These are phyloP conservation scores for Babylonia areolata DNA, from an alignment of 1,140 invertebrate species.

Conservation along the genomic window DNA sequence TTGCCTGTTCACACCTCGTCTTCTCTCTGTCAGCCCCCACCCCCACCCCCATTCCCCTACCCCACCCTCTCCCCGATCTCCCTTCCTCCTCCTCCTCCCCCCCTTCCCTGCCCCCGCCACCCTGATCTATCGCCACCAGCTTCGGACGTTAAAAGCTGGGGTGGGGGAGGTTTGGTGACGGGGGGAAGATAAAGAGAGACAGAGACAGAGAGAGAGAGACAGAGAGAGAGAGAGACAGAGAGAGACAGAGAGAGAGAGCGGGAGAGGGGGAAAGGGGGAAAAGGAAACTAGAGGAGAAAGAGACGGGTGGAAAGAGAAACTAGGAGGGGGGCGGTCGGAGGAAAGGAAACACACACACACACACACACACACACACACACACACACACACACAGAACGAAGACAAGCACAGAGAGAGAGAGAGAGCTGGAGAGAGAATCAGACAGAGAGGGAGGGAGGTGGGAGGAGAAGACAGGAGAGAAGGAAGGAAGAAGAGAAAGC, in stretches of 20 bases:
- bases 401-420: neutral
- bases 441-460: too few species aligned
- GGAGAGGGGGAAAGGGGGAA: neutral
- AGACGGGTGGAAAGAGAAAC: neutral
- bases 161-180: neutral
- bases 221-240: neutral
- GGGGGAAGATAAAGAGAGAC: neutral
- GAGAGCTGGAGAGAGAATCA: too few species aligned
- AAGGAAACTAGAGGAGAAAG: neutral
- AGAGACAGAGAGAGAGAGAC: conserved; percentile 5
- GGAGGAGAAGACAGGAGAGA: neutral
- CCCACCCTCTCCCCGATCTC: neutral
- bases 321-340: neutral
- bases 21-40: neutral
- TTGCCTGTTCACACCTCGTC: neutral
- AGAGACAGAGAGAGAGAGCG: neutral
- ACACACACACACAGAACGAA: neutral
- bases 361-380: neutral
- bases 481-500: too few species aligned
- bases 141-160: too few species aligned
- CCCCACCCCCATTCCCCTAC: neutral
- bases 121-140: too few species aligned
- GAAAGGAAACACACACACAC: neutral
- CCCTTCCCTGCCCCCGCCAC: too few species aligned
- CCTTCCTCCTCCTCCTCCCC: too few species aligned